Conservation (phyloP, 2,888 invertebrate species). For the Lasioglossum villosulum region DNA sequence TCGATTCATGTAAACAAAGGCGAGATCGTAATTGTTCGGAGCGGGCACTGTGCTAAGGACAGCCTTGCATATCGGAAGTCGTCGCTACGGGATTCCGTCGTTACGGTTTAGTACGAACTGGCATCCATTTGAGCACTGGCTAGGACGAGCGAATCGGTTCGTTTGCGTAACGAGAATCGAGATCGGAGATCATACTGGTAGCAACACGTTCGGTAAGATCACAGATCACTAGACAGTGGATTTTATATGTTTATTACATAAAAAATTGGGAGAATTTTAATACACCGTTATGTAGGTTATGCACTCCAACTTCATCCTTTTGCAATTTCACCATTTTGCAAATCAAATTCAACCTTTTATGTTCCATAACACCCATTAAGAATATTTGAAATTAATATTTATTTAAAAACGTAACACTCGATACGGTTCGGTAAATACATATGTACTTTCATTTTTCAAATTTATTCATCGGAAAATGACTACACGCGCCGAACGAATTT, state of each 20-base stretch:
- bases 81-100: neutral
- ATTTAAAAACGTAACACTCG: too few species aligned
- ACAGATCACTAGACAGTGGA: neutral
- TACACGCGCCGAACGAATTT: neutral
- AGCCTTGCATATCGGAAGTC: slow-evolving; percentile 32
- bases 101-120: neutral
- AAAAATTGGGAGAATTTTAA: too few species aligned
- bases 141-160: neutral
- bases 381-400: too few species aligned
- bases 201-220: slow-evolving; percentile 9
- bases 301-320: too few species aligned
- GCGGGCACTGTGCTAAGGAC: slow-evolving; percentile 28
- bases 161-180: neutral
- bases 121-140: slow-evolving; percentile 1
- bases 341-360: too few species aligned
- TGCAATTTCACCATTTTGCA: too few species aligned
- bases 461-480: too few species aligned
- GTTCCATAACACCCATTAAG: too few species aligned
- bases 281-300: too few species aligned
- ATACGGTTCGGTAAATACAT: too few species aligned
- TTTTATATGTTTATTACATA: too few species aligned
- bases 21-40: slow-evolving; percentile 31
- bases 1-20: slow-evolving; percentile 64
- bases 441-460: too few species aligned
- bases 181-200: neutral